Base-by-base conservation (phyloP, 1,140 invertebrate genomes). In the Tetramorium parvispinum region DNA sequence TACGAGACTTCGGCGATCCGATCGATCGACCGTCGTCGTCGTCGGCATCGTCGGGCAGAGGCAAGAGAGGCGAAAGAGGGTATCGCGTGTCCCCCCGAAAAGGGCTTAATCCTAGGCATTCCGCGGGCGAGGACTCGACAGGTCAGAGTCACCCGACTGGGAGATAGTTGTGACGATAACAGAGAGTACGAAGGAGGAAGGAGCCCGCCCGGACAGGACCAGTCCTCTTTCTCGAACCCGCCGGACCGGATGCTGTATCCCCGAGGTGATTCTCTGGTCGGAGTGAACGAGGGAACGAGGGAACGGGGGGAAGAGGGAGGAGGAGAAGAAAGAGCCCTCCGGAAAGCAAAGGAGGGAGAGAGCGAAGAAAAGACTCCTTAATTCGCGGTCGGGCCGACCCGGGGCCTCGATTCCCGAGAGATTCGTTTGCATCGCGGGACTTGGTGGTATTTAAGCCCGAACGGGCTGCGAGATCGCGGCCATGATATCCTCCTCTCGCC, bases 191-290 rank as follows among this genome's bases (percentile, higher is more conserved):
- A 82, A 81, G 76, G 75, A 91, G 85, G 53, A 85, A 75, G 53
- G 79, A 85, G 57, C 49, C 70, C 63, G 76, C 63, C 66, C 71
- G 89, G 76, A 63, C 61, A 77, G 78, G 77, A 91, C 89, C 90
- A 91, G 89, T 91, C 87, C 82, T 87, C 87, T 90, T 85, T 61
- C 85, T 91, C 59, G 78, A 93, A 93, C 91, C 86, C 81, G 86
- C 91, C 86, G 89, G 91, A 93, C 92, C 92, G 92, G 92, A 92
- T 89, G 86, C 77, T 88, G 87, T 90, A 91, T 92, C 91, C 92
- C 87, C 87, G 82, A 91, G 91, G 91, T 92, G 86, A 93, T 91
- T 92, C 92, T 91, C 87, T 87, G 92, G 68, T 79, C 70, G 82
- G 77, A 88, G 57, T 65, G 82, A 85, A 65, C 40, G 53, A 49